These are phyloP conservation scores for Ciconia maguari DNA, from an alignment of 2,113 vertebrate species.

Conservation along the genomic window DNA sequence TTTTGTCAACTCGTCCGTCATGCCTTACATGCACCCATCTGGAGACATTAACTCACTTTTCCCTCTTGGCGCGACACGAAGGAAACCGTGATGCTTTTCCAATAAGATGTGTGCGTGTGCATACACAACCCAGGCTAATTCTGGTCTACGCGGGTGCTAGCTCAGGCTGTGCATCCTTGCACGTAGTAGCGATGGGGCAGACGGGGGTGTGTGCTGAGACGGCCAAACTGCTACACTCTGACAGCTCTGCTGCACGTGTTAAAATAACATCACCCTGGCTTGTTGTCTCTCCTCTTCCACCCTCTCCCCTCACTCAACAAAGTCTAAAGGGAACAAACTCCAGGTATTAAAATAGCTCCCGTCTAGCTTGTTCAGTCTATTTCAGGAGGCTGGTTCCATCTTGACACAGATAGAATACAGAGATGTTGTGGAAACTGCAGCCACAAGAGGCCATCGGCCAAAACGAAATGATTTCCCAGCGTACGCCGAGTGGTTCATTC, in stretches of 20 bases:
- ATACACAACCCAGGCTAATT: not conserved
- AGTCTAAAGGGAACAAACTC: constrained; percentile 29
- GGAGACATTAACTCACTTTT: not conserved
- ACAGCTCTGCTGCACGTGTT: constrained; percentile 2
- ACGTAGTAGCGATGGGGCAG: not conserved
- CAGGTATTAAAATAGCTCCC: constrained; percentile 60
- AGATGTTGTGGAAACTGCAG: constrained; percentile 51
- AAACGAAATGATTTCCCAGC: constrained; percentile 44
- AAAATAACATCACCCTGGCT: constrained; percentile 50
- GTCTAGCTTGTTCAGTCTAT: constrained; percentile 60
- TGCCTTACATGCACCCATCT: not conserved
- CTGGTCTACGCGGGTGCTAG: not conserved
- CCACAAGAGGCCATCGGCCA: constrained; percentile 59
- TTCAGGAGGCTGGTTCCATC: constrained; percentile 62
- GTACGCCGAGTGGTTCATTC: not conserved
- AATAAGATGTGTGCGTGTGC: not conserved
- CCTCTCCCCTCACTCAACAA: constrained; percentile 26
- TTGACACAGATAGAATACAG: constrained; percentile 60
- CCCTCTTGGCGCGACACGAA: accelerated
- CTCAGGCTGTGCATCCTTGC: constrained; percentile 37
- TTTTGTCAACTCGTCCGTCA: not conserved
- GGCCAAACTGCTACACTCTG: not conserved
- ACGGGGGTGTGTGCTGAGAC: constrained; percentile 23
- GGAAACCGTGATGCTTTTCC: not conserved
- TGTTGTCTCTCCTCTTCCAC: constrained; percentile 36